Evolutionary conservation across 2,113 vertebrate genomes (phyloP), one percentile per base, ranked within the genome.

Genomic region (Poecilia latipinna): DNA sequence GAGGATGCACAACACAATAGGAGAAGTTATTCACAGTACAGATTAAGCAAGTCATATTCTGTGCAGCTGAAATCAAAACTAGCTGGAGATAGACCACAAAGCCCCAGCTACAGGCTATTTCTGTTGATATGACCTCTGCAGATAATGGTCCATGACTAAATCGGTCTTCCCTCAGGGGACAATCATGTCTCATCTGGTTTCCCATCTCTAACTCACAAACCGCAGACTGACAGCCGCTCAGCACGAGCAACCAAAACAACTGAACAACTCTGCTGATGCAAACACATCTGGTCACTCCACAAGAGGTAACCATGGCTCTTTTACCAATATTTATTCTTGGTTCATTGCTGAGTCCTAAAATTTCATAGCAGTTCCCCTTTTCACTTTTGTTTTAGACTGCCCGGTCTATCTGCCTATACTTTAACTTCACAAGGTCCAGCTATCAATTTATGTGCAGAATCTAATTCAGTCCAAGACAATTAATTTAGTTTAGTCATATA

Each of bases 161-260:
- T 84, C 31, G 35, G 74, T 80, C 69, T 73, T 51, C 79, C 87
- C 80, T 84, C 2, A 79, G 83, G 88, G 71, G 68, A 63, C 73
- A 84, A 80, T 87, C 82, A 80, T 64, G 74, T 65, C 83, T 87
- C 2, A 0, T 72, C 72, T 64, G 71, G 68, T 60, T 86, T 80
- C 77, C 54, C 68, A 87, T 86, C 80, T 80, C 71, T 26, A 54
- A 79, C 42, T 33, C 60, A 66, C 68, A 79, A 44, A 70, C 22
- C 77, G 61, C 65, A 80, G 60, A 70, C 10, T 33, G 61, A 35
- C 69, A 62, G 54, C 5, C 0, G 39, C 32, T 75, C 31, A 60
- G 61, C 48, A 77, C 61, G 24, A 57, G 51, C 51, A 24, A 2
- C 22, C 19, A 54, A 77, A 60, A 85, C 71, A 80, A 37, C 71